Evolutionary conservation across 2,113 vertebrate species (phyloP), one percentile per base, ranked within the genome.

Genomic region (Ptilorrhoa leucosticta): DNA sequence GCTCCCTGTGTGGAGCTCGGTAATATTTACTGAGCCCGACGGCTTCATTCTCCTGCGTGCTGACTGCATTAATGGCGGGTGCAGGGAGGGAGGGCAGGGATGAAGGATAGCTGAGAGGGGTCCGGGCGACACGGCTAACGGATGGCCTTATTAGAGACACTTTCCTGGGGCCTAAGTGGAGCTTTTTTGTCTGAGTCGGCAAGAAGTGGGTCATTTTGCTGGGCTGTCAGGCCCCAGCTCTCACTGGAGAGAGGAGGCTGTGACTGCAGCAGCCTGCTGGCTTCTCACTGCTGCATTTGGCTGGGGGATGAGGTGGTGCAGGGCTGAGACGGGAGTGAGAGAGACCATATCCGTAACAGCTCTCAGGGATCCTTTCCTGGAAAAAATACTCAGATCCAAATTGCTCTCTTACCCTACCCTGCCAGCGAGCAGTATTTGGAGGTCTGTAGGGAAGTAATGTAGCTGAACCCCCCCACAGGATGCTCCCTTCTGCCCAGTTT

Each of bases 131-230:
- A 69, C 28, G 27, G 96, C 93, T 98, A 98, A 98, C 85, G 50
- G 96, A 98, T 98, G 96, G 97, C 97, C 98, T 98, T 98, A 98
- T 98, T 98, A 98, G 96, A 97, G 96, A 97, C 94, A 94, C 94
- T 98, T 98, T 98, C 98, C 97, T 90, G 97, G 94, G 97, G 97
- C 97, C 96, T 98, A 97, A 98, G 96, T 97, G 95, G 96, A 97
- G 89, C 93, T 96, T 98, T 98, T 98, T 97, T 96, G 94, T 97
- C 98, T 97, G 98, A 98, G 96, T 97, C 71, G 84, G 97, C 97
- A 98, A 98, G 98, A 98, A 98, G 97, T 98, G 97, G 98, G 97
- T 98, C 98, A 97, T 98, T 98, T 98, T 97, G 97, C 95, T 94
- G 94, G 93, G 93, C 96, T 98, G 97, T 98, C 98, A 97, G 93